phyloP scores from a whole-genome alignment of 2,797 vertebrate genomes.

The Peromyscus aztecus region DNA sequence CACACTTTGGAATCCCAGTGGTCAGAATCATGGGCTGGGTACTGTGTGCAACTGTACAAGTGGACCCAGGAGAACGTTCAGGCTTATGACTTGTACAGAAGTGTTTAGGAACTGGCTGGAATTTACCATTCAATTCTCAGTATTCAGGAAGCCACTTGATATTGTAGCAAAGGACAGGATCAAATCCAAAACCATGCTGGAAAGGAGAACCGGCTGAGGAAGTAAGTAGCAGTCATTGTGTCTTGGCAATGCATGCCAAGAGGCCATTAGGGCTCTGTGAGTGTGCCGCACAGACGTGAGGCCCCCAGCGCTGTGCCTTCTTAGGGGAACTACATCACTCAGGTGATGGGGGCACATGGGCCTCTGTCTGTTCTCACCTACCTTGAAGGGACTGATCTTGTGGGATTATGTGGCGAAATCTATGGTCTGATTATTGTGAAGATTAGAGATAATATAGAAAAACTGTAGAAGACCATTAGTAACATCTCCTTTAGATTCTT shows the following conservation, averaged over 20 bases:
- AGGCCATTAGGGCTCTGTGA: neutral
- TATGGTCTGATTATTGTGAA: constrained; percentile 1
- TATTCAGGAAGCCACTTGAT: constrained; percentile 12
- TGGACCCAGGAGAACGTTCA: constrained; percentile 15
- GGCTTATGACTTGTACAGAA: neutral
- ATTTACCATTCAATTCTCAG: neutral
- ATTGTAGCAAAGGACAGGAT: constrained; percentile 15
- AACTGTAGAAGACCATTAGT: neutral
- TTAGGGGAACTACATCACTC: neutral
- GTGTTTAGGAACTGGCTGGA: constrained; percentile 1
- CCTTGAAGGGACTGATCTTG: neutral
- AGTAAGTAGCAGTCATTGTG: neutral
- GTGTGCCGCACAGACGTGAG: neutral
- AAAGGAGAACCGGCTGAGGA: neutral
- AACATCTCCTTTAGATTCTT: constrained; percentile 51
- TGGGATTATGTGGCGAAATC: neutral
- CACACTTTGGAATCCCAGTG: neutral
- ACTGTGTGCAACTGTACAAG: neutral
- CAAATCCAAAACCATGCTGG: constrained; percentile 48
- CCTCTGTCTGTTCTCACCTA: neutral
- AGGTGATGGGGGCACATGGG: neutral
- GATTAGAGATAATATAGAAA: constrained; percentile 23
- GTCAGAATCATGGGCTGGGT: neutral
- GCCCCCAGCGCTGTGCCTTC: neutral
- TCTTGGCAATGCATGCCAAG: neutral